Evolutionary conservation across 1,140 invertebrate genomes (phyloP), one percentile per base, ranked within the genome.

Genomic region (Zaprionus tsacasi): DNA sequence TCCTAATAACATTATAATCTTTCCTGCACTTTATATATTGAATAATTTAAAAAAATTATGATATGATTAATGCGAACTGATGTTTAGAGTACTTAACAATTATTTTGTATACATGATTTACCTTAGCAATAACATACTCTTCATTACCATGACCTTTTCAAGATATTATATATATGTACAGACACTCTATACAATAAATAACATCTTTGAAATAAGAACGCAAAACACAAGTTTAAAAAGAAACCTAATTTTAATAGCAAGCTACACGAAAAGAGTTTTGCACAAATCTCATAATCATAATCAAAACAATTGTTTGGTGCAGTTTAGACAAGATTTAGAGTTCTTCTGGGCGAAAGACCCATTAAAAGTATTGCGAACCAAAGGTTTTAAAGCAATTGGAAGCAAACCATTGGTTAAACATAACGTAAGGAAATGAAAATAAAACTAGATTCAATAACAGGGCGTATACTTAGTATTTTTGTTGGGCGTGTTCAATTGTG

Each of bases 391-490:
- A 88, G 79, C 83, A 60, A 54, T 52, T 59, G 87, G 68, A 70
- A 88, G 82, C 82, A 87, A 88, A 87, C 61, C 61, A 79, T 67
- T 38, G 54, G 10, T 57, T 30, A 54, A 40, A 54, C 45, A 45
- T 57, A 74, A 69, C n/a, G 50, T 75, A 68, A 68, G 33, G 27
- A 67, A 72, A 80, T 36, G 1, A 17, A 73, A 80, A 66, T 58
- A 48, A 35, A 68, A 70, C 76, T 70, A 5, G 30, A 58, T 56
- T 68, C 15, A 59, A 63, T 64, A 78, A 73, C 65, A 21, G 63
- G 70, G 68, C 71, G 78, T 89, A 88, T 88, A 89, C 85, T 81
- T 88, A 89, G 54, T 45, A 60, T 61, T 40, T 56, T 70, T 85
- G 65, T 76, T 68, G 77, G 67, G 60, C 70, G 71, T 78, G 77